phyloP scores from a whole-genome alignment of 2,888 invertebrate species.

The Argyra leucocephala region DNA sequence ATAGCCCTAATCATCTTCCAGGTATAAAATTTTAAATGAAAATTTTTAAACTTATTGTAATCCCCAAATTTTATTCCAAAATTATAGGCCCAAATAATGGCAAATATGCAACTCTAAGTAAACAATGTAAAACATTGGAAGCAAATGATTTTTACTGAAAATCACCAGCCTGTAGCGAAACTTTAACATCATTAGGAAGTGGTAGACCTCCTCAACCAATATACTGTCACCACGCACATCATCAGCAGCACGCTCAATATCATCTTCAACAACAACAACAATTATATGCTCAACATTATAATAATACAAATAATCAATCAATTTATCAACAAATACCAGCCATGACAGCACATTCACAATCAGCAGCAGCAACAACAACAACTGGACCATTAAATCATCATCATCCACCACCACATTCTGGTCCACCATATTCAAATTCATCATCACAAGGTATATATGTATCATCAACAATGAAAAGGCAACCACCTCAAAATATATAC shows the following conservation, averaged over 20 bases:
- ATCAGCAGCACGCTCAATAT: conserved; percentile 33
- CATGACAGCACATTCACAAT: conserved; percentile 33
- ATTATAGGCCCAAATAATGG: conserved; percentile 60
- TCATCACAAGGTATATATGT: conserved; percentile 4
- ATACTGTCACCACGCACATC: conserved; percentile 45
- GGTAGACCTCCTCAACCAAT: conserved; percentile 36
- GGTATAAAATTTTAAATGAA: conserved; percentile 26
- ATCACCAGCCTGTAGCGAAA: conserved; percentile 49
- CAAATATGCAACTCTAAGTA: conserved; percentile 91
- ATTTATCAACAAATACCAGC: conserved; percentile 43
- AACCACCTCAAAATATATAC: conserved; percentile 20
- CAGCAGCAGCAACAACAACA: conserved; percentile 33
- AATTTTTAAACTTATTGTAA: background rate
- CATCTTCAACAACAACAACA: conserved; percentile 36
- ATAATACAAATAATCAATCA: conserved; percentile 35
- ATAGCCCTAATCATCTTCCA: conserved; percentile 50
- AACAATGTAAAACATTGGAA: conserved; percentile 91
- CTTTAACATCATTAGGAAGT: conserved; percentile 19
- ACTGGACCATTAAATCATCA: conserved; percentile 23
- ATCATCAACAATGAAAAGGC: conserved; percentile 15
- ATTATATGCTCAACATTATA: conserved; percentile 22
- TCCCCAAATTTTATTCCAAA: conserved; percentile 16
- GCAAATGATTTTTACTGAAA: conserved; percentile 92
- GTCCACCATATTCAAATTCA: conserved; percentile 16
- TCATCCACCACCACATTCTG: conserved; percentile 29